Evolutionary conservation across 2,888 invertebrate genomes (phyloP).

Genomic region (Dryomyza anilis): DNA sequence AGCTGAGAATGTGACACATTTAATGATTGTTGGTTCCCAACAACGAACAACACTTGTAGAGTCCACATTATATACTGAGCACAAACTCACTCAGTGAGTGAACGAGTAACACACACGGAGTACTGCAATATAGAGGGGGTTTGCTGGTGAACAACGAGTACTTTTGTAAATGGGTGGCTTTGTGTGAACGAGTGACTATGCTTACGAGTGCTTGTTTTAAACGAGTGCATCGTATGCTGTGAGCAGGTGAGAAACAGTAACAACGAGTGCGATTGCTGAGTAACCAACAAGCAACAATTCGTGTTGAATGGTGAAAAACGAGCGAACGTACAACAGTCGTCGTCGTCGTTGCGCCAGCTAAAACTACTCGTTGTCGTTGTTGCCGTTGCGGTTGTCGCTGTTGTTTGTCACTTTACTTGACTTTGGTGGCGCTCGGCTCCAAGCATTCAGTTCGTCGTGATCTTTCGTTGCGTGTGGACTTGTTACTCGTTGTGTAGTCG

Average conservation of each 20-base stretch:
- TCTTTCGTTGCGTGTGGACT: slow-evolving; percentile 22
- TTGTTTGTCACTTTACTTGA: too few relatives aligned
- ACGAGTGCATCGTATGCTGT: too few relatives aligned
- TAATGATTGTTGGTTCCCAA: not conserved
- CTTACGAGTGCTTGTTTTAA: too few relatives aligned
- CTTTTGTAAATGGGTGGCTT: too few relatives aligned
- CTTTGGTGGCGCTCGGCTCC: slow-evolving; percentile 19
- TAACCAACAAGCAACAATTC: not conserved
- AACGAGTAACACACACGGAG: not conserved
- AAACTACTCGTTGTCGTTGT: not conserved
- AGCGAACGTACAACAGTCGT: not conserved
- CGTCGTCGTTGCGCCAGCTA: not conserved
- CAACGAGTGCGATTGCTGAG: too few relatives aligned
- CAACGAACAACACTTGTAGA: slow-evolving; percentile 5
- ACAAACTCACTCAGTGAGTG: not conserved
- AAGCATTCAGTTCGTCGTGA: slow-evolving; percentile 23
- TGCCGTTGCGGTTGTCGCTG: not conserved
- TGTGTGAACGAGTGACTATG: not conserved
- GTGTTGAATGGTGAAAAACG: not conserved
- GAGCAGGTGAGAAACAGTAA: too few relatives aligned
- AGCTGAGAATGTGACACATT: not conserved
- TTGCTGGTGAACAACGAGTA: not conserved
- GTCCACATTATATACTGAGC: not conserved
- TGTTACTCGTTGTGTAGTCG: slow-evolving; percentile 5
- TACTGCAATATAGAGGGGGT: not conserved